These are phyloP conservation scores for Steinernema hermaphroditum DNA, from an alignment of 2,888 invertebrate genomes.

Conservation along the genomic window DNA sequence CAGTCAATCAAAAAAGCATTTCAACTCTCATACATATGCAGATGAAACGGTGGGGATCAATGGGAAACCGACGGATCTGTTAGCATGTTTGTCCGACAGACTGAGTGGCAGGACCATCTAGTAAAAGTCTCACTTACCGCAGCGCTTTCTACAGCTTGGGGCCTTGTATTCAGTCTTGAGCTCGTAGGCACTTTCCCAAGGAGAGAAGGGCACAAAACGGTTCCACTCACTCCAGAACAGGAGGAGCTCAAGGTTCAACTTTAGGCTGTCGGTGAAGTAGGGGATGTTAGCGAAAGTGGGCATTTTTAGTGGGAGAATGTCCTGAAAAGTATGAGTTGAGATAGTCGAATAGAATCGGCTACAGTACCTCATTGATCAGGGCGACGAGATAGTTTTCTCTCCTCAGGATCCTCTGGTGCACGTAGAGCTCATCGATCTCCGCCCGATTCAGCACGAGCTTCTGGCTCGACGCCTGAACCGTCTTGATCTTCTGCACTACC, in stretches of 20 bases:
- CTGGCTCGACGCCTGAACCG: constrained; percentile 83
- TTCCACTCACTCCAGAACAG: constrained; percentile 88
- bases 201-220: constrained; percentile 71
- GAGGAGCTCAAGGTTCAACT: constrained; percentile 82
- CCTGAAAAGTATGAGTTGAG: no score
- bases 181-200: constrained; percentile 95
- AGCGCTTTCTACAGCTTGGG: not conserved
- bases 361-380: constrained; percentile 86
- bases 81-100: no score
- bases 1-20: no score
- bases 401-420: constrained; percentile 93
- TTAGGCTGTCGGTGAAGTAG: constrained; percentile 84
- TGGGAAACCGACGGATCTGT: no score
- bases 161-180: constrained; percentile 86
- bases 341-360: no score
- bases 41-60: no score
- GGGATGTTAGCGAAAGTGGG: constrained; percentile 82
- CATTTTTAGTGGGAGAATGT: constrained; percentile 80
- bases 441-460: constrained; percentile 97
- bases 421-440: constrained; percentile 85
- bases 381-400: constrained; percentile 94
- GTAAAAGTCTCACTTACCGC: not conserved
- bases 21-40: no score
- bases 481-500: constrained; percentile 81
- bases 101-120: not conserved